Evolutionary conservation across 1,140 invertebrate species (phyloP), one percentile per base, ranked within the genome.

Genomic region (Notospermus geniculatus): DNA sequence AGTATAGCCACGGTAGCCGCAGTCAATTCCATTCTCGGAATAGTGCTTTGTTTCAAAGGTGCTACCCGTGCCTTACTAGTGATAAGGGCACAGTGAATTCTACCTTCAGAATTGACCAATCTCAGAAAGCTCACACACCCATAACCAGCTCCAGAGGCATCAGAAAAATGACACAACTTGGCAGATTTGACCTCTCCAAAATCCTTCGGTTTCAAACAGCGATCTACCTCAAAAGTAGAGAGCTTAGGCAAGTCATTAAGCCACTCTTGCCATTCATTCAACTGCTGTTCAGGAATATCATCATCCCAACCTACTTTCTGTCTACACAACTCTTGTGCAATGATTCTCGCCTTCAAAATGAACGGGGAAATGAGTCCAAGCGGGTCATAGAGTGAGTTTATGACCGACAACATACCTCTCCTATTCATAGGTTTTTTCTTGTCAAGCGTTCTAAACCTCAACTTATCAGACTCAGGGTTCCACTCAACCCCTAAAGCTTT

Each of bases 271-370:
- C 61, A 60, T 25, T 7, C 1, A 22, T 15, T 2, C 2, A 2
- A 9, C 4, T 54, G 11, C 0, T 39, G 15, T 11, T 46, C 57
- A 41, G 52, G 46, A 15, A 67, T 15, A 1, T 32, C 22, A 28
- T 64, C 65, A 54, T 67, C 65, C 65, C 65, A 67, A 28, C 19
- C 57, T 0, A 54, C 1, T n/a, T 60, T 9, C 11, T 23, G 22
- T 11, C 52, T 29, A 46, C 58, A 63, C 27, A 64, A 2, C 17
- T 64, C 27, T 43, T 67, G 57, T 2, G 64, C 39, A 22, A 67
- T 57, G 19, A 27, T 50, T 22, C 61, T 67, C 15, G 1, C 57
- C 5, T 4, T 2, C 23, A 67, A 43, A 15, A 61, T 25, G 23
- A 57, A 54, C 25, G 62, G 65, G n/a, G 55, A 29, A n/a, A 57